A percentile compares a stretch with the other conserved stretches of the same genome.
Conservation (phyloP, 2,113 vertebrate species). For the Centropus bengalensis region DNA sequence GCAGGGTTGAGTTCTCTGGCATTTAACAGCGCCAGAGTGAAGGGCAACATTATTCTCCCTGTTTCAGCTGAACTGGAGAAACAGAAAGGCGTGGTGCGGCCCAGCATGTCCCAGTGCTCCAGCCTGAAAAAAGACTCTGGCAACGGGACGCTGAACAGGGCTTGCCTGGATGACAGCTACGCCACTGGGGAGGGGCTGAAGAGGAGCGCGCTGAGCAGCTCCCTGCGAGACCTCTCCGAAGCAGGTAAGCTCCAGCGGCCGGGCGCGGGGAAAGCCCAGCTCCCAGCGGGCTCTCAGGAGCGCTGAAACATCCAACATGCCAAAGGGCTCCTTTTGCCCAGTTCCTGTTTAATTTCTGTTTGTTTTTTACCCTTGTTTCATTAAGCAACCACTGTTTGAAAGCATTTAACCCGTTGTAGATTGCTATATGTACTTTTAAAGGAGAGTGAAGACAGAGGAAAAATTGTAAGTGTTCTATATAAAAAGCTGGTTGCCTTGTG, state of each 20-base stretch:
- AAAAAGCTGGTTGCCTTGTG: not conserved
- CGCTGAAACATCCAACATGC: not conserved
- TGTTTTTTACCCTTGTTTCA: not conserved
- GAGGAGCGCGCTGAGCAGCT: slow-evolving; percentile 94
- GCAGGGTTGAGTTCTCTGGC: not conserved
- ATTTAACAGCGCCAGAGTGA: not conserved
- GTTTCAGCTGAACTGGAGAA: slow-evolving; percentile 93
- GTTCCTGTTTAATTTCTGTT: not conserved
- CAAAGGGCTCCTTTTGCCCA: not conserved
- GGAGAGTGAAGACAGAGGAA: slow-evolving; percentile 35
- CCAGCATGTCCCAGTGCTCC: slow-evolving; percentile 91
- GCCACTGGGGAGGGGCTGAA: slow-evolving; percentile 92
- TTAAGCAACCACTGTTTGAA: not conserved
- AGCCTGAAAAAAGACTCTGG: slow-evolving; percentile 91
- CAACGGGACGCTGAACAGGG: slow-evolving; percentile 85
- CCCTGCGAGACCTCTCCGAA: slow-evolving; percentile 94
- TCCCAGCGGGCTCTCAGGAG: not conserved
- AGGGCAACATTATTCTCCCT: not conserved
- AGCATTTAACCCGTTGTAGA: slow-evolving; percentile 36
- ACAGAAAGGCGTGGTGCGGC: slow-evolving; percentile 93
- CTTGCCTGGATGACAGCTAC: slow-evolving; percentile 95
- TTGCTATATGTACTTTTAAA: slow-evolving; percentile 51
- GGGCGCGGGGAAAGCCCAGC: not conserved
- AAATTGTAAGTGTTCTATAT: slow-evolving; percentile 28
- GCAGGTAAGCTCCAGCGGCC: slow-evolving; percentile 82